Evolutionary conservation across 2,888 invertebrate genomes (phyloP).

Genomic region (Caradrina clavipalpis): DNA sequence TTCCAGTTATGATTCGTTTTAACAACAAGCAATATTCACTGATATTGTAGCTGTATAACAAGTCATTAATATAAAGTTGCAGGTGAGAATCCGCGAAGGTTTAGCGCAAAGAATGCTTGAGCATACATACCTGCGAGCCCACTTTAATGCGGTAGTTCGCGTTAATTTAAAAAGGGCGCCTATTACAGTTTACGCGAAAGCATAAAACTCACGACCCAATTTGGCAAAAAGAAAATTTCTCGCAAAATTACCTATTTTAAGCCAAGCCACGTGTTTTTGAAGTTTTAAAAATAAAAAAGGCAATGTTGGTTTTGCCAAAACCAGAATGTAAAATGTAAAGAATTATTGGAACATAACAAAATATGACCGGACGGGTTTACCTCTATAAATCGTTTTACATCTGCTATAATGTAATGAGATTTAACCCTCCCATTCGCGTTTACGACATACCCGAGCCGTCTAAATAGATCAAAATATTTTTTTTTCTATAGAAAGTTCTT

Average conservation of each 20-base stretch:
- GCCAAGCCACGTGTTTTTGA: slow-evolving; percentile 71
- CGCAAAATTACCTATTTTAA: slow-evolving; percentile 74
- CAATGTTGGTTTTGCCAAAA: slow-evolving; percentile 47
- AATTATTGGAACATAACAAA: slow-evolving; percentile 89
- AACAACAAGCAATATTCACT: too few species aligned
- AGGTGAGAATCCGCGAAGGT: slow-evolving; percentile 28
- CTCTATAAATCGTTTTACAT: slow-evolving; percentile 88
- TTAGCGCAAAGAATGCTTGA: slow-evolving; percentile 38
- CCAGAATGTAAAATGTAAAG: slow-evolving; percentile 71
- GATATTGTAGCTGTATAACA: neutral
- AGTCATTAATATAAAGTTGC: slow-evolving; percentile 27
- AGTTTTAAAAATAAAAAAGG: slow-evolving; percentile 69
- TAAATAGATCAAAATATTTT: slow-evolving; percentile 83
- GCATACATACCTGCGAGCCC: slow-evolving; percentile 42
- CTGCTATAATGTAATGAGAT: slow-evolving; percentile 90
- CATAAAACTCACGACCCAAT: slow-evolving; percentile 76
- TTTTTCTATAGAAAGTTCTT: slow-evolving; percentile 68
- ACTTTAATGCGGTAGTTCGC: slow-evolving; percentile 64
- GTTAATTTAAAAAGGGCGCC: slow-evolving; percentile 69
- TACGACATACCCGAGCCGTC: slow-evolving; percentile 81
- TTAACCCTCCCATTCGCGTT: slow-evolving; percentile 87
- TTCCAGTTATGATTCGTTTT: too few species aligned
- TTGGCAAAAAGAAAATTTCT: slow-evolving; percentile 75
- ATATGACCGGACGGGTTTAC: slow-evolving; percentile 82
- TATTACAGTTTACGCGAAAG: slow-evolving; percentile 74